These are phyloP conservation scores for Potamilus streckersoni DNA, from an alignment of 1,140 invertebrate species.

Conservation along the genomic window DNA sequence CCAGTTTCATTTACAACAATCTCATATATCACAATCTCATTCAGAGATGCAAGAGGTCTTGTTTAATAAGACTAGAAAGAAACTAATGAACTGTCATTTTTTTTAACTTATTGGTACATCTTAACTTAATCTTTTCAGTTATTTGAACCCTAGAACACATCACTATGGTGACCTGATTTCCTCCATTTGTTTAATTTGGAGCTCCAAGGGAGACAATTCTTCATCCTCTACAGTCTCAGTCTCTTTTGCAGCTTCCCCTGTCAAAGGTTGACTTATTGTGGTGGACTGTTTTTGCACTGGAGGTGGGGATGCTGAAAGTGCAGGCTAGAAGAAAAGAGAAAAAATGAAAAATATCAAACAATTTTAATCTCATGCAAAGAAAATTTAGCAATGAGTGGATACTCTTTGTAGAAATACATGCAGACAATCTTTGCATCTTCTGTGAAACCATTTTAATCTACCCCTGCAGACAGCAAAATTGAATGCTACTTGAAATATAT, in stretches of 20 bases:
- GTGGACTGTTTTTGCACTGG: slow-evolving; percentile 19
- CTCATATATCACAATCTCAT: no score
- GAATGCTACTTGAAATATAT: no score
- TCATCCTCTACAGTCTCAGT: slow-evolving; percentile 26
- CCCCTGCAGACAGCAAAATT: no score
- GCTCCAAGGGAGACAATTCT: slow-evolving; percentile 54
- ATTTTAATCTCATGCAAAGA: neutral
- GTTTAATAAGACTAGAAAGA: no score
- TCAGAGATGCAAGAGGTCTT: no score
- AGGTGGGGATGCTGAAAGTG: slow-evolving; percentile 20
- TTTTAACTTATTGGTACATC: neutral
- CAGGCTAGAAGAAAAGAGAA: slow-evolving; percentile 8
- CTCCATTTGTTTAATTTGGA: slow-evolving; percentile 49
- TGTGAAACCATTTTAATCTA: no score
- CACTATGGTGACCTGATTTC: slow-evolving; percentile 50
- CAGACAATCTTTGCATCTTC: neutral
- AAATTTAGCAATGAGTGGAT: neutral
- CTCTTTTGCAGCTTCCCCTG: slow-evolving; percentile 12
- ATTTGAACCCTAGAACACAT: neutral
- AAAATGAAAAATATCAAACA: neutral
- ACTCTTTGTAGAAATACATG: neutral
- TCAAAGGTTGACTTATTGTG: slow-evolving; percentile 15
- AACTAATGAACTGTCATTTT: neutral
- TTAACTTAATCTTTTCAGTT: neutral
- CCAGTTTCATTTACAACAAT: no score